A percentile compares a stretch with the other conserved stretches of the same genome.
Evolutionary conservation across 2,113 vertebrate species (phyloP).

Genomic region (Protobothrops flavoviridis): DNA sequence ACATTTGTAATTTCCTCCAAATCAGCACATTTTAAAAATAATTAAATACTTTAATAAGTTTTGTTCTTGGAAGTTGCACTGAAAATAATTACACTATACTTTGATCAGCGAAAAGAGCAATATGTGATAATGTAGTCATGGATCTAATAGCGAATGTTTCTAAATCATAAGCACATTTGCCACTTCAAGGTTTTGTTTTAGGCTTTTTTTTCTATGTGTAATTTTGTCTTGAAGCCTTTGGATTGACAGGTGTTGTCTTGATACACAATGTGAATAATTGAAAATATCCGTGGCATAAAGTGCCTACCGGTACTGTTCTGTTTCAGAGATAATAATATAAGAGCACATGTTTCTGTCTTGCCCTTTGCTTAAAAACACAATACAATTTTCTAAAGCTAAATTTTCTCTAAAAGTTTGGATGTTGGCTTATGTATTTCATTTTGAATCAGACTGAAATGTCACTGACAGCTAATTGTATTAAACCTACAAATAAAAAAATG

Average conservation of each 20-base stretch:
- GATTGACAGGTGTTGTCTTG: background rate
- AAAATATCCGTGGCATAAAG: background rate
- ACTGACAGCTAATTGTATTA: slow-evolving; percentile 10
- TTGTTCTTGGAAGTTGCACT: slow-evolving; percentile 39
- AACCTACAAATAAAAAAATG: background rate
- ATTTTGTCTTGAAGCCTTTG: slow-evolving; percentile 13
- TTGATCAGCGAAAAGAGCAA: slow-evolving; percentile 40
- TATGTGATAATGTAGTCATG: slow-evolving; percentile 14
- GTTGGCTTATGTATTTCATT: background rate
- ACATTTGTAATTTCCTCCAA: slow-evolving; percentile 51
- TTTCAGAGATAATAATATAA: background rate
- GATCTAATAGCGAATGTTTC: slow-evolving; percentile 7
- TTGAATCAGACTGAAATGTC: background rate
- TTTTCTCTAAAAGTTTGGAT: background rate
- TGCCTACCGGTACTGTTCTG: background rate
- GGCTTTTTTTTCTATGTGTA: background rate
- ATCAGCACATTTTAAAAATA: slow-evolving; percentile 50
- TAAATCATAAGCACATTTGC: background rate
- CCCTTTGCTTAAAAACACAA: background rate
- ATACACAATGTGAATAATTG: background rate
- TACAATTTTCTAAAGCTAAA: background rate
- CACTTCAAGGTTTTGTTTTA: background rate
- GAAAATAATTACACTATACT: slow-evolving; percentile 48
- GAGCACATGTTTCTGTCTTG: background rate
- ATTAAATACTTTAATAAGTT: slow-evolving; percentile 40